phyloP scores from a whole-genome alignment of 2,113 vertebrate species.

The Sialia sialis region DNA sequence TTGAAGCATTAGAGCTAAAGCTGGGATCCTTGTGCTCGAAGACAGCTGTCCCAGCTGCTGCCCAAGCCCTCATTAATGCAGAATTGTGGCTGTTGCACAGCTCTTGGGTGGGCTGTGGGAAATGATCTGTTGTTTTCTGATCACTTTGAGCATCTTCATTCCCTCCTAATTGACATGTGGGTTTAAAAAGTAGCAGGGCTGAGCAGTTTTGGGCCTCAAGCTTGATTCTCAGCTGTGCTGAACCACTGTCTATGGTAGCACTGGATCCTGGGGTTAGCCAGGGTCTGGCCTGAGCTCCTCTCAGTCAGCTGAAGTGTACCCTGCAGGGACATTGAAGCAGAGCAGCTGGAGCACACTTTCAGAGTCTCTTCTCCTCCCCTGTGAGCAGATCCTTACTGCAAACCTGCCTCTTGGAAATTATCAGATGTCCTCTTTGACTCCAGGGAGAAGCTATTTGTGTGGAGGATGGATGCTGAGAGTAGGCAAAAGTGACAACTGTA shows the following conservation, averaged over 20 bases:
- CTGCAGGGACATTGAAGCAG: background rate
- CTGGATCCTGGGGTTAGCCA: background rate
- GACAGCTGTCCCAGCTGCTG: background rate
- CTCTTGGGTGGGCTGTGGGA: background rate
- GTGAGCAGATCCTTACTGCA: background rate
- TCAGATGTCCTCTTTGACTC: background rate
- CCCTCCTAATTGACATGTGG: background rate
- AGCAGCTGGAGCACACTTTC: background rate
- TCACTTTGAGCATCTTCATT: background rate
- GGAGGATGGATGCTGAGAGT: constrained; percentile 2
- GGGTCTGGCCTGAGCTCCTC: background rate
- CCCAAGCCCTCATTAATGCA: background rate
- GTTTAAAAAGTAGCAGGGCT: background rate
- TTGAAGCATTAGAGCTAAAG: background rate
- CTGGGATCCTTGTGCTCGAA: background rate
- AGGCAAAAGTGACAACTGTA: constrained; percentile 37
- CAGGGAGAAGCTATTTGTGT: background rate
- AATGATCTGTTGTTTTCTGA: background rate
- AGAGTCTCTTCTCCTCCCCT: background rate
- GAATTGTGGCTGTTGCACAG: background rate
- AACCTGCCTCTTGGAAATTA: background rate
- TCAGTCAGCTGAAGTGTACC: background rate
- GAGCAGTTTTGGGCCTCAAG: background rate
- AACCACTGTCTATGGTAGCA: background rate
- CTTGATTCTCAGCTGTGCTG: background rate